Percentiles rank a stretch among this genome's conserved stretches.
Evolutionary conservation across 1,140 invertebrate genomes (phyloP).

Genomic region (Hyphantria cunea): DNA sequence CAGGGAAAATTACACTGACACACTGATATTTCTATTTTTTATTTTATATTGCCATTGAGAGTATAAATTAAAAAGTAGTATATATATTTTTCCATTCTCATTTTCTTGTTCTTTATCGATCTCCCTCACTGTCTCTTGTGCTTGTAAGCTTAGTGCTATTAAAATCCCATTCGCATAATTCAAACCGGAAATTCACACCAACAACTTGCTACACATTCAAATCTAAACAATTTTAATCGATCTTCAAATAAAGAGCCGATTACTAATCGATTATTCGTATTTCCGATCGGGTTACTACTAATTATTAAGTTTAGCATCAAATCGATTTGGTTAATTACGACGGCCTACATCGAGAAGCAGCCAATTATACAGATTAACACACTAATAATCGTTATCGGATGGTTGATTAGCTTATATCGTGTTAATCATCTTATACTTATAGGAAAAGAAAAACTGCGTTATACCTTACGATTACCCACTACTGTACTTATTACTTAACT

Average conservation of each 20-base stretch:
- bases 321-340: constrained; percentile 3
- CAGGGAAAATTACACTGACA: no score
- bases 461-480: constrained; percentile 3
- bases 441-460: not conserved
- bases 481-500: no score
- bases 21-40: no score
- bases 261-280: constrained; percentile 2
- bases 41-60: no score
- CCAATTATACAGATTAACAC: constrained; percentile 19
- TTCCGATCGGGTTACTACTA: constrained; percentile 13
- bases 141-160: no score
- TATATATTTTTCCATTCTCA: no score
- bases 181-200: not conserved
- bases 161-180: not conserved
- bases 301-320: constrained; percentile 20
- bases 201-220: not conserved
- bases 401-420: constrained; percentile 21
- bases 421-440: constrained; percentile 11
- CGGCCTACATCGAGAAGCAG: constrained; percentile 2
- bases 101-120: no score
- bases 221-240: not conserved
- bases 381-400: constrained; percentile 20
- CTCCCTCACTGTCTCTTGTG: no score
- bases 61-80: no score
- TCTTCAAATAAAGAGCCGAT: constrained; percentile 4